Base-by-base conservation (phyloP, 2,113 vertebrate species). In the Passer montanus region DNA sequence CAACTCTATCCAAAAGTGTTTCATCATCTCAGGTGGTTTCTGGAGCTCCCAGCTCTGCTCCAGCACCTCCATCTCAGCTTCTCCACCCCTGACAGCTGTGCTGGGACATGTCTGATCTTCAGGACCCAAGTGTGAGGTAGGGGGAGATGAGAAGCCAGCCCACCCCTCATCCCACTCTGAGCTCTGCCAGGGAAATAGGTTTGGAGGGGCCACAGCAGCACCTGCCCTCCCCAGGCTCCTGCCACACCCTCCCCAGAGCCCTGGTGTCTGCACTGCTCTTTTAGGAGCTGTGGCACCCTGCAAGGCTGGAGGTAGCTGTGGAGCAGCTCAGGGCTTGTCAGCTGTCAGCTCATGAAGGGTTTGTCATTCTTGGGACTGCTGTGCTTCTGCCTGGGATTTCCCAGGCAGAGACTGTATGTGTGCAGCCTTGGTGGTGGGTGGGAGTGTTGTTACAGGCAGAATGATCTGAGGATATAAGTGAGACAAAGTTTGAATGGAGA, bases 151-250 rank as follows among this genome's bases (percentile, higher is more conserved):
- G 69, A 84, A 84, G 26, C 55, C 73, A 91, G 49, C 31, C 72
- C 77, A 53, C 4, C 0, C 41, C 73, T 84, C 60, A 23, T 18
- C 30, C 73, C 76, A 30, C 41, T 22, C 35, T 0, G 0, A 35
- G 9, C 35, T 88, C 49, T 18, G 10, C 44, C 41, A 5, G 33
- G 56, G 75, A 49, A 74, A 55, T 8, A 15, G 18, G 0, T 50
- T n/a, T 70, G 52, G 59, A 39, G 21, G 21, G 47, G 56, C 59
- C 27, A 9, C 0, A 1, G 23, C 4, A 5, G 15, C 17, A 13
- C 49, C 31, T 53, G 31, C 64, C 68, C 35, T 47, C 13, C 55
- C 28, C 53, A 22, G 39, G 18, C 55, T 55, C 49, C 81, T 90
- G 67, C 81, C 87, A 4, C 15, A 6, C 55, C 31, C 22, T 4